Evolutionary conservation across 2,797 vertebrate genomes (phyloP).

Genomic region (Lutjanus argentimaculatus): DNA sequence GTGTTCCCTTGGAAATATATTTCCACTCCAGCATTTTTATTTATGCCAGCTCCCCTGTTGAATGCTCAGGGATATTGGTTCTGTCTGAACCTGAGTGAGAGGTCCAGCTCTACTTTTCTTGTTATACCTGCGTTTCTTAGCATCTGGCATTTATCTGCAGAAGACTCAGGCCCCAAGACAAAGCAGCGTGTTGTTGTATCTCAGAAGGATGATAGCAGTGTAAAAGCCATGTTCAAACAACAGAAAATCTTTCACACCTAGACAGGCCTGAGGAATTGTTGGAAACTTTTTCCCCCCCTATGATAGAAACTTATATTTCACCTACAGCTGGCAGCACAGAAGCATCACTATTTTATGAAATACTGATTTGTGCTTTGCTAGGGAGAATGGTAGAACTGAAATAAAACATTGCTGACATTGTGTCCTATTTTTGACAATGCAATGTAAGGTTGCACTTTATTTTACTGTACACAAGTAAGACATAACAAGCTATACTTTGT

Average conservation of each 20-base stretch:
- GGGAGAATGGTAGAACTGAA: slow-evolving; percentile 13
- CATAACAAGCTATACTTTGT: too few species aligned
- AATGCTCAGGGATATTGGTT: slow-evolving; percentile 76
- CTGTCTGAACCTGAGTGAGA: slow-evolving; percentile 72
- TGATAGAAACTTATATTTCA: slow-evolving; percentile 40
- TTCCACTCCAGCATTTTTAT: slow-evolving; percentile 62
- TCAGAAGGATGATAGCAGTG: slow-evolving; percentile 45
- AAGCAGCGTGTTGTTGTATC: slow-evolving; percentile 39
- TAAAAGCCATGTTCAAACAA: slow-evolving; percentile 63
- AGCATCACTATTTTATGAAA: slow-evolving; percentile 55
- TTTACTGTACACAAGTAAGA: too few species aligned
- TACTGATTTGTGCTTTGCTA: slow-evolving; percentile 20
- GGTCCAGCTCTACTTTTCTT: slow-evolving; percentile 61
- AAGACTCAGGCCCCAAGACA: slow-evolving; percentile 50
- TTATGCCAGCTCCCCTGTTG: slow-evolving; percentile 65
- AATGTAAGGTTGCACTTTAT: background rate
- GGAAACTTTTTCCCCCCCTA: slow-evolving; percentile 31
- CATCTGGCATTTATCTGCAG: slow-evolving; percentile 65
- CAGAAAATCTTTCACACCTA: slow-evolving; percentile 51
- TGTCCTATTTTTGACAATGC: slow-evolving; percentile 26
- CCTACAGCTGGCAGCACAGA: slow-evolving; percentile 22
- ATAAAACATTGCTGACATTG: slow-evolving; percentile 15
- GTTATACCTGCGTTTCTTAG: slow-evolving; percentile 63
- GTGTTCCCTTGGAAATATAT: slow-evolving; percentile 55
- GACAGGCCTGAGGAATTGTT: slow-evolving; percentile 51